Evolutionary conservation across 2,113 vertebrate genomes (phyloP), one percentile per base, ranked within the genome.

Genomic region (Eulacestoma nigropectus): DNA sequence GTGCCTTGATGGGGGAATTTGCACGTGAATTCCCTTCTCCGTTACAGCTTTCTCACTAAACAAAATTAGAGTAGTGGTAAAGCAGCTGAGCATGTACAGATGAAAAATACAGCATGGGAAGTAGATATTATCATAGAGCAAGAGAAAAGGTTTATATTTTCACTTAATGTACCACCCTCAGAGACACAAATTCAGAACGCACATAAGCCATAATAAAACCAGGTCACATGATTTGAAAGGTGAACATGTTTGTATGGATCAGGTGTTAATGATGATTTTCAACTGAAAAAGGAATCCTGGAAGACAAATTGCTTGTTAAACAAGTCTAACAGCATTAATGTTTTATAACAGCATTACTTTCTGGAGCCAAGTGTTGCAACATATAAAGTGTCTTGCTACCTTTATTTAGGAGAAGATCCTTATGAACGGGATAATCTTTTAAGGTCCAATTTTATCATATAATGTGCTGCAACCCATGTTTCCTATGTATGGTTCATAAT

Each of bases 211-310:
- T 69, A 73, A 91, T 62, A 62, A 62, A 95, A 41, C 10, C 21
- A 65, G 57, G 39, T 68, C 81, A 76, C 52, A 23, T 49, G 32
- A 85, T 76, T 65, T 42, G 30, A 62, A 87, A 93, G 63, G 74
- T 85, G 84, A 94, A 79, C 3, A 1, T 80, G 67, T 86, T 90
- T 85, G 19, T 69, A 79, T 73, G 65, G 74, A 52, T 91, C 69
- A 72, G 67, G 25, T 90, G 85, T 69, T 93, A 87, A 93, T 91
- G 57, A 89, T 65, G 62, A 46, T 49, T 93, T 91, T 82, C 89
- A 82, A 57, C 18, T 53, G n/a, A 44, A 92, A 94, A 96, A 82
- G 53, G 41, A 85, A 76, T 65, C 62, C 42, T 88, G 88, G 55
- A 89, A 82, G 62, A 95, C 53, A 84, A 89, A 69, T 57, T 70